A percentile compares a stretch with the other conserved stretches of the same genome.
phyloP scores from a whole-genome alignment of 2,113 vertebrate genomes.

The Dunckerocampus dactyliophorus region DNA sequence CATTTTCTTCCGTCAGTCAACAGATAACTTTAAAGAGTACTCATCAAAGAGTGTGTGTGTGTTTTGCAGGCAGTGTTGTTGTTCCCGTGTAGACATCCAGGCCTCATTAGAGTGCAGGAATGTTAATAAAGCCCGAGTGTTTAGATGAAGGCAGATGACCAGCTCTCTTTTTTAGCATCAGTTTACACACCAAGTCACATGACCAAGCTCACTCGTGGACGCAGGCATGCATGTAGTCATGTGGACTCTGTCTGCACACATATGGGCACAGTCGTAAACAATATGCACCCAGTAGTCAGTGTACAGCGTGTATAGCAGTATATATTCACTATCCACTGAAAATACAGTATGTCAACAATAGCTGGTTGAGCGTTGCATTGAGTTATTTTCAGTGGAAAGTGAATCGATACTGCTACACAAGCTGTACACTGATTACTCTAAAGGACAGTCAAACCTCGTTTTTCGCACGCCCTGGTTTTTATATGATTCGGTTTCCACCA shows the following conservation, averaged over 20 bases:
- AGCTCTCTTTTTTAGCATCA: slow-evolving; percentile 43
- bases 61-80: slow-evolving; percentile 34
- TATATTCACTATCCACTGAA: neutral
- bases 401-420: too few species aligned
- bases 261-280: neutral
- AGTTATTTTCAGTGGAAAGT: too few species aligned
- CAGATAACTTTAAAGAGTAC: neutral
- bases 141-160: slow-evolving; percentile 54
- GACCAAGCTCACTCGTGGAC: slow-evolving; percentile 8
- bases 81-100: slow-evolving; percentile 33
- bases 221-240: neutral
- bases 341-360: neutral
- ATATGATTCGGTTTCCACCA: too few species aligned
- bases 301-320: too few species aligned
- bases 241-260: neutral
- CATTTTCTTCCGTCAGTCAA: neutral
- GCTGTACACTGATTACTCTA: too few species aligned
- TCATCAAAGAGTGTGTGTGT: neutral
- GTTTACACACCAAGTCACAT: slow-evolving; percentile 26
- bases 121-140: slow-evolving; percentile 67
- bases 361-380: too few species aligned
- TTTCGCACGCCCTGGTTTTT: too few species aligned
- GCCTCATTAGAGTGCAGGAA: slow-evolving; percentile 66
- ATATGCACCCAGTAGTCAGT: neutral
- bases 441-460: too few species aligned